phyloP scores from a whole-genome alignment of 2,113 vertebrate genomes.

The Ptyas mucosa region DNA sequence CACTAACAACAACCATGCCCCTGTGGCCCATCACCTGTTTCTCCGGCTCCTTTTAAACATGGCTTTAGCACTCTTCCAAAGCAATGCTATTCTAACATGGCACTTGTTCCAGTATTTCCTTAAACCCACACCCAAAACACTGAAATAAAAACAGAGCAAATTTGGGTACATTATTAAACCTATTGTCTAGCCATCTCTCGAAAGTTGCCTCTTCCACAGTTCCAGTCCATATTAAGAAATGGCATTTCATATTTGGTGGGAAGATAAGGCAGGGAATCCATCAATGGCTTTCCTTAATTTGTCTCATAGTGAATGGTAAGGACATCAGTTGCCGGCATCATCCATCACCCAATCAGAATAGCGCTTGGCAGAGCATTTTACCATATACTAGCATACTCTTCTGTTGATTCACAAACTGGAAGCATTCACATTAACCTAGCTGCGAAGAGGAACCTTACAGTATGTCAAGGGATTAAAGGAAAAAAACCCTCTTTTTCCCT shows the following conservation, averaged over 20 bases:
- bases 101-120: not conserved
- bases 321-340: not conserved
- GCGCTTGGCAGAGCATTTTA: not conserved
- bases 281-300: not conserved
- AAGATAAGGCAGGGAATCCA: not conserved
- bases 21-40: not conserved
- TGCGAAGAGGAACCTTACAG: not conserved
- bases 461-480: conserved; percentile 31
- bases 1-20: not conserved
- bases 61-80: not conserved
- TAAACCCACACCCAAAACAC: not conserved
- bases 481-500: not conserved
- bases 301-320: not conserved
- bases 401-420: not conserved
- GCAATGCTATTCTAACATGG: not conserved
- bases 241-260: not conserved
- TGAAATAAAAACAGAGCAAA: not conserved
- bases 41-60: not conserved
- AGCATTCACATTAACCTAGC: not conserved
- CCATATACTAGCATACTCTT: not conserved
- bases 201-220: not conserved
- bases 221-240: not conserved
- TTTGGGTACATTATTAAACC: not conserved
- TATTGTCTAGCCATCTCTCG: not conserved
- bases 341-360: not conserved